Conservation (phyloP, 2,888 invertebrate genomes). For the Lamproptera curius region DNA sequence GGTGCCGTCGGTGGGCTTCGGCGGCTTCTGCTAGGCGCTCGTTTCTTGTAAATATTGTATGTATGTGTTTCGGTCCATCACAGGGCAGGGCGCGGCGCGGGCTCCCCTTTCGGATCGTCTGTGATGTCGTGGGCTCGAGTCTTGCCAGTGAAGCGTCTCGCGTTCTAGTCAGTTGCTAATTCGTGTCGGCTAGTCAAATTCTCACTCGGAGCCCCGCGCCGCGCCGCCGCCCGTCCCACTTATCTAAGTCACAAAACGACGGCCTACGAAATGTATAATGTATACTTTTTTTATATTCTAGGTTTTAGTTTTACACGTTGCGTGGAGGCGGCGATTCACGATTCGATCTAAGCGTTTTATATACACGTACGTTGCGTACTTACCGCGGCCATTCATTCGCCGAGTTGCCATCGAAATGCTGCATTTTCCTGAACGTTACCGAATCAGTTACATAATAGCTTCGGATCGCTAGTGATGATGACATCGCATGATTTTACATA, state of each 20-base stretch:
- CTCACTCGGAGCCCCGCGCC: conserved; percentile 24
- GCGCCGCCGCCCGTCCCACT: conserved; percentile 26
- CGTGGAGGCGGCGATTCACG: conserved; percentile 48
- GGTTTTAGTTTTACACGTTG: conserved; percentile 42
- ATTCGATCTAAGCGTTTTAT: conserved; percentile 60
- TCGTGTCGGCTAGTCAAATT: conserved; percentile 72
- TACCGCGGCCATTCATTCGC: conserved; percentile 17
- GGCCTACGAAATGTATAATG: conserved; percentile 60
- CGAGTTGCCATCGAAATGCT: conserved; percentile 30
- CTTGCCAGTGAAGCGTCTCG: conserved; percentile 69
- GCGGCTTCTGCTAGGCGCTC: conserved; percentile 65
- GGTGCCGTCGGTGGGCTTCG: conserved; percentile 72
- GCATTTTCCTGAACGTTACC: conserved; percentile 61
- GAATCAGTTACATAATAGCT: conserved; percentile 62
- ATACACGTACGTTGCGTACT: conserved; percentile 34
- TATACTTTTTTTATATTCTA: conserved; percentile 50
- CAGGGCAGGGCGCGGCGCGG: conserved; percentile 28
- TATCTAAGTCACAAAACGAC: conserved; percentile 65
- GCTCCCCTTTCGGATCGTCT: conserved; percentile 40
- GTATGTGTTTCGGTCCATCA: conserved; percentile 59
- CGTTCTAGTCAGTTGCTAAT: conserved; percentile 72
- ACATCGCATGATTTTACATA: conserved; percentile 57
- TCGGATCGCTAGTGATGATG: conserved; percentile 64
- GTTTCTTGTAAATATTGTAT: conserved; percentile 73
- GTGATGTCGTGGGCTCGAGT: conserved; percentile 41